Base-by-base conservation (phyloP, 64 coral and sea anemone species). In the Stylophora pistillata region DNA sequence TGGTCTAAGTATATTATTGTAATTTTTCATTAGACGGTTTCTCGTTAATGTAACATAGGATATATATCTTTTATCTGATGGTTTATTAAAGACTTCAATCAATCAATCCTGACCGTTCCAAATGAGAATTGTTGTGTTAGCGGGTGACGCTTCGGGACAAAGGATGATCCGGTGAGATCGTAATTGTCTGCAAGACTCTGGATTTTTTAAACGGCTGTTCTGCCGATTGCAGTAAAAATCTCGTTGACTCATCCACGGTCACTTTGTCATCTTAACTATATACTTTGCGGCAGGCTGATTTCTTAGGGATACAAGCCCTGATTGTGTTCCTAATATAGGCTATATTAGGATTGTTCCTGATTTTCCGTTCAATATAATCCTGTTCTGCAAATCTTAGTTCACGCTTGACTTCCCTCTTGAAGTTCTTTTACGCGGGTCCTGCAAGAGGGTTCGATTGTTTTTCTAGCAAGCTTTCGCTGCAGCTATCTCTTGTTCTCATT, bases 351-450 rank as follows among this genome's bases (percentile, higher is more conserved):
- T 91, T 84, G 27, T 82, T 90, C 33, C 65, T 31, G n/a, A 90
- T 82, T 54, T 90, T 32, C 7, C 28, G 18, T 26, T 25, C 31
- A 17, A 63, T 74, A 63, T 89, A 26, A 74, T 82, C 66, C 55
- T 27, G 31, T 82, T 90, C 77, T 18, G 79, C 89, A 14, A 91
- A 61, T 84, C 89, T 91, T 58, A 91, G 27, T 57, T 91, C 89
- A 74, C 79, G 54, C 37, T 58, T 91, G 9, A 83, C 79, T 85
- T 91, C 68, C 31, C 71, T 17, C 25, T 74, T 88, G 10, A 74
- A 88, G 17, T 88, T 88, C 72, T 15, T 88, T n/a, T 85, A 91
- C 11, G 56, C 79, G 75, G 71, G 54, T 80, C 80, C 85, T 20
- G 71, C 79, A 12, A 91, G 54, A 5, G 88, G 60, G 56, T n/a